phyloP scores from a whole-genome alignment of 2,888 invertebrate genomes.

The Sphinx pinastri region DNA sequence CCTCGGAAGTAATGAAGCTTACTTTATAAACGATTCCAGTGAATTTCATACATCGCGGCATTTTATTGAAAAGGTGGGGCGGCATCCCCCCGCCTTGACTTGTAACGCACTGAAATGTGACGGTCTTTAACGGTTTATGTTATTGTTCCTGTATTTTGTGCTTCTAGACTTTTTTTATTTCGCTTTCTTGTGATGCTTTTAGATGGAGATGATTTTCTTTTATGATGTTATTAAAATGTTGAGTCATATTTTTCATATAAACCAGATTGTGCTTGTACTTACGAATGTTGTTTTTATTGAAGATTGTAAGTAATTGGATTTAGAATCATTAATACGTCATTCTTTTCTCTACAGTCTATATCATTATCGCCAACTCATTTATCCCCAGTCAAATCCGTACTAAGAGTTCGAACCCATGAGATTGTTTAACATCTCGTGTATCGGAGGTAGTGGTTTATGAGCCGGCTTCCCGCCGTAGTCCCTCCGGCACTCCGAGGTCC shows the following conservation, averaged over 20 bases:
- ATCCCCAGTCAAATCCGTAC: too few species aligned
- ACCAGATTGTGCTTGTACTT: too few species aligned
- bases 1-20: slow-evolving; percentile 72
- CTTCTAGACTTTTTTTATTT: slow-evolving; percentile 22
- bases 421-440: slow-evolving; percentile 6
- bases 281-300: too few species aligned
- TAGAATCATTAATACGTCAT: too few species aligned
- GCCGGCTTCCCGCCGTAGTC: neutral
- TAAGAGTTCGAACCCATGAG: too few species aligned
- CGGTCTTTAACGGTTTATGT: slow-evolving; percentile 51
- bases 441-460: slow-evolving; percentile 5
- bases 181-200: slow-evolving; percentile 2
- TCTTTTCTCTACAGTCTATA: too few species aligned
- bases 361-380: neutral
- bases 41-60: slow-evolving; percentile 65
- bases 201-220: neutral
- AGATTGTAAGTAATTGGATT: too few species aligned
- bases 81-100: slow-evolving; percentile 44
- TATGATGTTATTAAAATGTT: neutral
- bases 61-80: slow-evolving; percentile 66
- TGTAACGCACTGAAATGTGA: slow-evolving; percentile 40
- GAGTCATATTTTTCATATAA: neutral
- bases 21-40: slow-evolving; percentile 70
- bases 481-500: slow-evolving; percentile 11
- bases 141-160: slow-evolving; percentile 47